Evolutionary conservation across 2,113 vertebrate genomes (phyloP), one percentile per base, ranked within the genome.

Genomic region (Gambusia affinis): DNA sequence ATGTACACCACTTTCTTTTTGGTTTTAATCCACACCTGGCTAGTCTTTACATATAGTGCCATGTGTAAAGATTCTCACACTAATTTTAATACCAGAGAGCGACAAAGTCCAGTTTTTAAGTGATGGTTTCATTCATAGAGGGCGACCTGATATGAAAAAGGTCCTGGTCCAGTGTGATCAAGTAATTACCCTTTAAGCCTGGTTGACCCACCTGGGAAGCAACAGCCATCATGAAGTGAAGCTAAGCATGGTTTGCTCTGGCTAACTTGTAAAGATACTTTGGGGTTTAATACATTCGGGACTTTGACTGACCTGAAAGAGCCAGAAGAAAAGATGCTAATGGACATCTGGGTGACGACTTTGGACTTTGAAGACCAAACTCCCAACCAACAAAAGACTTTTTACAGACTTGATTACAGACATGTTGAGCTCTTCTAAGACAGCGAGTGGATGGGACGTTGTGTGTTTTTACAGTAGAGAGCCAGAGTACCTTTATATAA

Each of bases 401-500:
- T 51, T 31, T 64, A n/a, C 4, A 12, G 27, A 44, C 28, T 51
- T 24, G 42, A 31, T 31, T 54, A 5, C 29, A 17, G 44, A 30
- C 22, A 11, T 14, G 24, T 68, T 2, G 12, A 30, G 11, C 22
- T 5, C 35, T 64, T 64, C 67, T 65, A 60, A 60, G 51, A 19
- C 30, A 17, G 12, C 28, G 31, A 31, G n/a, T 19, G 47, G 31
- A 64, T 28, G 17, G 35, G 14, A 67, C 4, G 15, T 0, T 6
- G 27, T 51, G 24, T 3, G 17, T 47, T 69, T 44, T 51, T 35
- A 57, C 8, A 68, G 42, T 19, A 61, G 4, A 51, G 60, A 51
- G 60, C 44, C 30, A 12, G 22, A 73, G 63, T 19, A 67, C 80
- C 74, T 88, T 68, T 63, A 57, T 33, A 65, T 44, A 64, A 28